Evolutionary conservation across 64 coral and sea anemone genomes (phyloP).

Genomic region (Actinia equina): DNA sequence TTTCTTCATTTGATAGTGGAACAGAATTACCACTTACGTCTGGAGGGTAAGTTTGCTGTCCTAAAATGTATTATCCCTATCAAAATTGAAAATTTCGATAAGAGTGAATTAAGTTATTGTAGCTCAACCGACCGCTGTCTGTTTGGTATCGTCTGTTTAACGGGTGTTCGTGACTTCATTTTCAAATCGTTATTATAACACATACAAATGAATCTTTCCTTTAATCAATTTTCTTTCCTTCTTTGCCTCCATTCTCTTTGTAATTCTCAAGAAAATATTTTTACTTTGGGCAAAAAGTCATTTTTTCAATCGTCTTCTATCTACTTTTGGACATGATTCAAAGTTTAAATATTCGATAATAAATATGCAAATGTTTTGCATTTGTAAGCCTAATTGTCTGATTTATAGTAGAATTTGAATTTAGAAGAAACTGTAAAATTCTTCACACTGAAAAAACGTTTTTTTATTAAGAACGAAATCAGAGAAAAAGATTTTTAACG

Average conservation of each 20-base stretch:
- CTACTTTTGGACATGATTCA: background rate
- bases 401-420: background rate
- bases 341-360: background rate
- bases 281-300: background rate
- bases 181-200: background rate
- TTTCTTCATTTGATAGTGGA: background rate
- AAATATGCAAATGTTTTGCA: background rate
- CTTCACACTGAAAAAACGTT: too few species aligned
- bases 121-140: too few species aligned
- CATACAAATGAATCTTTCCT: background rate
- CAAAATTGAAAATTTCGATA: background rate
- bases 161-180: background rate
- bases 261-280: background rate
- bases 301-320: background rate
- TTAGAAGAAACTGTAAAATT: background rate
- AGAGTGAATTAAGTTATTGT: background rate
- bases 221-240: background rate
- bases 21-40: background rate
- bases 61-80: background rate
- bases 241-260: background rate
- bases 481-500: too few species aligned
- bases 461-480: too few species aligned
- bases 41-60: background rate
- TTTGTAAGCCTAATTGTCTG: background rate
- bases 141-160: background rate